phyloP scores from a whole-genome alignment of 2,113 vertebrate species.

The Lepisosteus oculatus region DNA sequence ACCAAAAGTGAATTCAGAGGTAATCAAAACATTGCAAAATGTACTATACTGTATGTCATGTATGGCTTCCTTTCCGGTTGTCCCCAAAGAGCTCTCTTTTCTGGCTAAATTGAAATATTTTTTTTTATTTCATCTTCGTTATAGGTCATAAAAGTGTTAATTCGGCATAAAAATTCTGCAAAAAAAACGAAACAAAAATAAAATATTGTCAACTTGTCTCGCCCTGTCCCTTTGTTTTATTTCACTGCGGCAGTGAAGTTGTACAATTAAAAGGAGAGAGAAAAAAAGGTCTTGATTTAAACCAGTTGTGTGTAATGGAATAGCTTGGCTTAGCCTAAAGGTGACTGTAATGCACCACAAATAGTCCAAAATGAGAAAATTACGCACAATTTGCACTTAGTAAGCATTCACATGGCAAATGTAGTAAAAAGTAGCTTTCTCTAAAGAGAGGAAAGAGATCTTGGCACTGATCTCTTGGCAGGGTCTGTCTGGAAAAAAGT shows the following conservation, averaged over 20 bases:
- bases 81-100: too few relatives aligned
- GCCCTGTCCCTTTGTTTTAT: neutral
- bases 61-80: too few relatives aligned
- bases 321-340: conserved; percentile 21
- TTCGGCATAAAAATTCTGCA: neutral
- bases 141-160: too few relatives aligned
- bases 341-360: conserved; percentile 27
- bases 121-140: too few relatives aligned
- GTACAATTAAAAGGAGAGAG: conserved; percentile 4
- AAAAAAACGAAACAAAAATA: neutral
- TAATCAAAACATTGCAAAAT: too few relatives aligned
- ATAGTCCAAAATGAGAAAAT: conserved; percentile 35
- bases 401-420: conserved; percentile 28
- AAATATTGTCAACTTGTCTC: neutral
- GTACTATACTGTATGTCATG: too few relatives aligned
- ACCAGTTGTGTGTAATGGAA: conserved; percentile 32
- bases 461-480: conserved; percentile 30
- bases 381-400: conserved; percentile 35
- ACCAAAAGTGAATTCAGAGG: too few relatives aligned
- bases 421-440: conserved; percentile 29
- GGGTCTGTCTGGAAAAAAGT: conserved; percentile 16
- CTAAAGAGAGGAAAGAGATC: conserved; percentile 24
- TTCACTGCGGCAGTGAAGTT: neutral
- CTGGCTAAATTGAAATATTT: too few relatives aligned
- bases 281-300: conserved; percentile 19